Conservation (phyloP, 2,797 vertebrate species). For the Erethizon dorsatum region DNA sequence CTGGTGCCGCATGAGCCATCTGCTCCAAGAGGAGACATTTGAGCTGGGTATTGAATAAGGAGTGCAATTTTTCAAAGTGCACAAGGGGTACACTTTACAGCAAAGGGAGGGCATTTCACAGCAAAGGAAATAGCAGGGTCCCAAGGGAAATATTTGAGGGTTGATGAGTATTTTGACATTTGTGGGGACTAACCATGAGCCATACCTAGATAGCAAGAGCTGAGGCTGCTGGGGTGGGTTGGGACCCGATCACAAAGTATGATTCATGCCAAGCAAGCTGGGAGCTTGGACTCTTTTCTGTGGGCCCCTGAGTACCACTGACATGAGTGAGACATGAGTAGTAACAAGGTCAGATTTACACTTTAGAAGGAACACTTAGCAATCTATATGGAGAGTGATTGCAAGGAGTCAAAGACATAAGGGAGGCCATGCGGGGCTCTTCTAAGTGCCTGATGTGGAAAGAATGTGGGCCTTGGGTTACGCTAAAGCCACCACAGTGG, state of each 20-base stretch:
- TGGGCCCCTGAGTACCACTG: not conserved
- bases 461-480: not conserved
- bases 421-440: not conserved
- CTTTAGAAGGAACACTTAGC: not conserved
- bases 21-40: not conserved
- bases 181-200: not conserved
- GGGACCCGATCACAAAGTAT: not conserved
- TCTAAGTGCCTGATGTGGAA: not conserved
- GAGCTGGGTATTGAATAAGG: constrained; percentile 23
- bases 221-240: not conserved
- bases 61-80: not conserved
- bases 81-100: not conserved
- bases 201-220: not conserved
- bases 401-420: not conserved
- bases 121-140: not conserved
- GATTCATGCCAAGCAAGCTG: not conserved
- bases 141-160: not conserved
- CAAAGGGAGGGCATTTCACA: not conserved
- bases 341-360: not conserved
- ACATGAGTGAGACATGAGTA: not conserved
- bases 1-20: not conserved
- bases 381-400: not conserved
- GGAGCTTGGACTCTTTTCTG: not conserved
- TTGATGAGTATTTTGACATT: not conserved
- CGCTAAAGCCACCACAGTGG: not conserved